phyloP scores from a whole-genome alignment of 30 jellyfish, hydroid and myxozoan species.

The Phacellophora camtschatica region DNA sequence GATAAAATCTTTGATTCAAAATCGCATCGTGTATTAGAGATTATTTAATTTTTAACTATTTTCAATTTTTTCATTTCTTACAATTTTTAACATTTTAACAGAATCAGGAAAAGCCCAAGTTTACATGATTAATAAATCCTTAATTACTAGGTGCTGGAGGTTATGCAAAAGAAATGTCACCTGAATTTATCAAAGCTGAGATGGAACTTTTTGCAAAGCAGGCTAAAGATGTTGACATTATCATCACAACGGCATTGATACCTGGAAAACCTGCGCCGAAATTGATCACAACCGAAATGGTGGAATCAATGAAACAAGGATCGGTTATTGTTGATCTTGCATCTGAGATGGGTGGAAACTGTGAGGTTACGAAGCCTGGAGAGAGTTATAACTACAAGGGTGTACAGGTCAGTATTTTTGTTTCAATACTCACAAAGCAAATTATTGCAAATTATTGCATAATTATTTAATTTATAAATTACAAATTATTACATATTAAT shows the following conservation, averaged over 20 bases:
- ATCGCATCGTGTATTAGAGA: no score
- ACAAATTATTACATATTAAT: no score
- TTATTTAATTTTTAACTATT: no score
- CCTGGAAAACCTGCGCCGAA: conserved; percentile 97
- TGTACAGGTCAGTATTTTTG: conserved; percentile 78
- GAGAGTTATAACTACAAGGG: conserved; percentile 85
- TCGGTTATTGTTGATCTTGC: conserved; percentile 96
- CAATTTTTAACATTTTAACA: no score
- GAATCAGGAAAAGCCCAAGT: no score
- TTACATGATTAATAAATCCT: background rate
- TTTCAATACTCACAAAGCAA: no score
- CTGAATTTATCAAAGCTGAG: conserved; percentile 93
- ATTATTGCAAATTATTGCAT: no score
- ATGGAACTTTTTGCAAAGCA: conserved; percentile 96
- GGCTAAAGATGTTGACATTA: conserved; percentile 87
- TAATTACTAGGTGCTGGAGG: conserved; percentile 82
- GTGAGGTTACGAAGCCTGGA: conserved; percentile 90
- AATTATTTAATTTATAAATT: no score
- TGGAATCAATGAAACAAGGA: conserved; percentile 94
- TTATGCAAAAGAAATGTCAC: conserved; percentile 96
- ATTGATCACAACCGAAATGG: conserved; percentile 90
- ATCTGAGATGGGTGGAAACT: conserved; percentile 94
- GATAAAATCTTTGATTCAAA: no score
- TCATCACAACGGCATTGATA: conserved; percentile 86
- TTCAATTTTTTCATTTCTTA: no score